Percentiles rank a stretch among this genome's conserved stretches.
Evolutionary conservation across 2,797 vertebrate species (phyloP).

Genomic region (Melanotaenia maccullochi): DNA sequence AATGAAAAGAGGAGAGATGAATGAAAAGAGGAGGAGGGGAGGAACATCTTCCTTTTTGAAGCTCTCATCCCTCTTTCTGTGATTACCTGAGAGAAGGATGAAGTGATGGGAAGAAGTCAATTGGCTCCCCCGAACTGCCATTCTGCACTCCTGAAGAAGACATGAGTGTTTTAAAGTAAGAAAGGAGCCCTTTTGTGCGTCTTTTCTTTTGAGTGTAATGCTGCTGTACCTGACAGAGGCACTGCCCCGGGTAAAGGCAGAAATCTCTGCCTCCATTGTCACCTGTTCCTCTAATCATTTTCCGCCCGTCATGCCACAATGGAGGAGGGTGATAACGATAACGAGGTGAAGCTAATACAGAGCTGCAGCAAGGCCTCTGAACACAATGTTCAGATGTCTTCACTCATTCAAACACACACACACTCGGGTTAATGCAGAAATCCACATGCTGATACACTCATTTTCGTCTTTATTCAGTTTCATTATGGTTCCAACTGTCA

Average conservation of each 20-base stretch:
- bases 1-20: slow-evolving; percentile 17
- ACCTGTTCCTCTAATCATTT: slow-evolving; percentile 85
- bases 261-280: slow-evolving; percentile 82
- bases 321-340: slow-evolving; percentile 79
- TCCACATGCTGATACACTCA: slow-evolving; percentile 32
- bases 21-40: slow-evolving; percentile 19
- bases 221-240: slow-evolving; percentile 76
- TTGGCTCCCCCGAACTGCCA: slow-evolving; percentile 43
- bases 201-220: slow-evolving; percentile 73
- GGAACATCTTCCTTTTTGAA: slow-evolving; percentile 24
- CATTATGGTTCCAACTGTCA: slow-evolving; percentile 12
- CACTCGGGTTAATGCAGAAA: slow-evolving; percentile 35
- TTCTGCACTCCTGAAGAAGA: slow-evolving; percentile 69
- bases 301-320: slow-evolving; percentile 77
- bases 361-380: slow-evolving; percentile 52
- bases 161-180: slow-evolving; percentile 68
- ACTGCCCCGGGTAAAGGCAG: slow-evolving; percentile 70
- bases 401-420: slow-evolving; percentile 44
- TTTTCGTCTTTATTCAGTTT: slow-evolving; percentile 44
- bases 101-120: slow-evolving; percentile 50
- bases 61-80: slow-evolving; percentile 30
- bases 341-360: slow-evolving; percentile 81
- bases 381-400: slow-evolving; percentile 73
- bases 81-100: slow-evolving; percentile 43
- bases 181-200: slow-evolving; percentile 69